Percentiles rank a stretch among this genome's conserved stretches.
phyloP scores from a whole-genome alignment of 2,888 invertebrate genomes.

The Scaptomyza flava region DNA sequence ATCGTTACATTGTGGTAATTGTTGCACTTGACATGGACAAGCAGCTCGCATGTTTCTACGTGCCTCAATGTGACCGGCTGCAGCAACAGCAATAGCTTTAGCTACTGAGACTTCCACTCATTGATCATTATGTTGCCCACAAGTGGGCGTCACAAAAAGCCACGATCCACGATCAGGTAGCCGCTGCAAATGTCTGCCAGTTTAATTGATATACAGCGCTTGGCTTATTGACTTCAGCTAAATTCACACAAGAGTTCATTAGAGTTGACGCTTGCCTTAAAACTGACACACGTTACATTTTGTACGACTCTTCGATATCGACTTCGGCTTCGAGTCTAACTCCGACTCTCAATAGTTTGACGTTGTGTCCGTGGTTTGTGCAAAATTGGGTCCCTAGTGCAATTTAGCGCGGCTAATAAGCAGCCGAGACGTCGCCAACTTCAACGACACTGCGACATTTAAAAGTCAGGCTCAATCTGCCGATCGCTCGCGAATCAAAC shows the following conservation, averaged over 20 bases:
- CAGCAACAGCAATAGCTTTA: conserved; percentile 11
- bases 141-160: conserved; percentile 69
- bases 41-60: conserved; percentile 73
- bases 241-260: conserved; percentile 81
- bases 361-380: conserved; percentile 70
- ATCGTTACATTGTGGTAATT: conserved; percentile 73
- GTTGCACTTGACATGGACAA: conserved; percentile 78
- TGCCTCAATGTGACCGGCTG: conserved; percentile 70
- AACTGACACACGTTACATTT: conserved; percentile 81
- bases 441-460: conserved; percentile 70
- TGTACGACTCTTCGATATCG: conserved; percentile 37
- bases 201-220: conserved; percentile 80
- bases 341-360: conserved; percentile 39
- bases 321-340: conserved; percentile 20
- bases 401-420: conserved; percentile 79
- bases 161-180: conserved; percentile 43
- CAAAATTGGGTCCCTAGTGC: conserved; percentile 81
- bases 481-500: conserved; percentile 80
- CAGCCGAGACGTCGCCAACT: conserved; percentile 75
- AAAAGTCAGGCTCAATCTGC: conserved; percentile 79
- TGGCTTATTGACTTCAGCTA: conserved; percentile 76
- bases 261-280: conserved; percentile 81
- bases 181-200: conserved; percentile 61
- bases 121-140: conserved; percentile 66
- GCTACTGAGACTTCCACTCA: conserved; percentile 42